Percentiles rank a stretch among this genome's conserved stretches.
These are phyloP conservation scores for Stenichneumon culpator DNA, from an alignment of 2,888 invertebrate genomes.

Conservation along the genomic window DNA sequence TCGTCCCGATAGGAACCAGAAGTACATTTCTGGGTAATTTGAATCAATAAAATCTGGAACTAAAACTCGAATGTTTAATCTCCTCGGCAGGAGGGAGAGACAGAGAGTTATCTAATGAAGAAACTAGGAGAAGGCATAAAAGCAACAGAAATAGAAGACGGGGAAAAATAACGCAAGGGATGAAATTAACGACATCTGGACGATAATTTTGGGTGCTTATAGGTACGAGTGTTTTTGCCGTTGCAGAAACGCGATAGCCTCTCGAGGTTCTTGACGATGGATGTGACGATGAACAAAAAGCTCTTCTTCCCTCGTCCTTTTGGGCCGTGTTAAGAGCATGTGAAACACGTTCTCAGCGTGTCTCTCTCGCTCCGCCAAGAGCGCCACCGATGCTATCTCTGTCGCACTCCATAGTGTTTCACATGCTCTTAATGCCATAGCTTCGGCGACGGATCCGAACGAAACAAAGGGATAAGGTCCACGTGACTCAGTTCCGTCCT, in stretches of 20 bases:
- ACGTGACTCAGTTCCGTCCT: neutral
- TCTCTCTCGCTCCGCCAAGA: too few relatives aligned
- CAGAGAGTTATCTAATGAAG: neutral
- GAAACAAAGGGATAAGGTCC: slow-evolving; percentile 5
- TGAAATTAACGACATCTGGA: slow-evolving; percentile 1
- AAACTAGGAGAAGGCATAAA: neutral
- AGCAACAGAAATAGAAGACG: neutral
- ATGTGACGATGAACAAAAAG: slow-evolving; percentile 4
- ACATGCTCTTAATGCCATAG: neutral
- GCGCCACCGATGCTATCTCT: too few relatives aligned
- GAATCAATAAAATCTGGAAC: too few relatives aligned
- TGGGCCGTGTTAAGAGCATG: neutral
- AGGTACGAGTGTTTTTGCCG: neutral
- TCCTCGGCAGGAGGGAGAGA: neutral
- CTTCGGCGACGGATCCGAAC: neutral
- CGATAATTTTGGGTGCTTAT: neutral
- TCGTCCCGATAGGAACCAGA: too few relatives aligned
- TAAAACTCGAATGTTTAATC: too few relatives aligned
- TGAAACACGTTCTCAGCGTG: too few relatives aligned
- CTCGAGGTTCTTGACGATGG: neutral
- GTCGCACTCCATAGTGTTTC: too few relatives aligned
- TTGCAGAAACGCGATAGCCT: neutral
- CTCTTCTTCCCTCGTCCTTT: neutral
- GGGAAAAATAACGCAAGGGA: neutral
- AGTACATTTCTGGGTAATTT: too few relatives aligned